Conservation (phyloP, 2,797 vertebrate species). For the Pangasius sanitwongsei region DNA sequence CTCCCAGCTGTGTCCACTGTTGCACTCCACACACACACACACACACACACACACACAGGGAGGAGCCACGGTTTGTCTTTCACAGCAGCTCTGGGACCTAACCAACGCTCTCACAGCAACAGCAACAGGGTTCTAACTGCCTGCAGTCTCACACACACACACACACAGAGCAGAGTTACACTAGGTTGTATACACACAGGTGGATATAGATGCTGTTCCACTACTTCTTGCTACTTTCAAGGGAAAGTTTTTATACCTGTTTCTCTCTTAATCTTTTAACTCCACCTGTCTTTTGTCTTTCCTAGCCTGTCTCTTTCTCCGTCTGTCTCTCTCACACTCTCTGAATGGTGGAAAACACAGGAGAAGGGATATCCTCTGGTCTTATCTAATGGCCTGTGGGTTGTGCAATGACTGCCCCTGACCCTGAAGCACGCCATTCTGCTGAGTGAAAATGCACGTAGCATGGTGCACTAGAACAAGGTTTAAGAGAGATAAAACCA, state of each 20-base stretch:
- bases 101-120: slow-evolving; percentile 38
- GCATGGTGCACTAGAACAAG: slow-evolving; percentile 51
- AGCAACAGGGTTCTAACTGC: slow-evolving; percentile 28
- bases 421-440: slow-evolving; percentile 51
- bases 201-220: slow-evolving; percentile 9
- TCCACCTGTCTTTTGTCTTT: neutral
- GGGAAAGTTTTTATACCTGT: neutral
- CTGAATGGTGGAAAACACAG: slow-evolving; percentile 24
- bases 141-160: slow-evolving; percentile 4
- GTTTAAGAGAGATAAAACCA: slow-evolving; percentile 55
- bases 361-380: slow-evolving; percentile 61
- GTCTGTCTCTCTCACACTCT: neutral
- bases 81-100: slow-evolving; percentile 52
- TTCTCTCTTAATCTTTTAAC: no score
- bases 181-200: neutral
- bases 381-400: slow-evolving; percentile 54
- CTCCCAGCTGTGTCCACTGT: slow-evolving; percentile 66
- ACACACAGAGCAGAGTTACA: neutral
- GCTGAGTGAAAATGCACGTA: slow-evolving; percentile 61
- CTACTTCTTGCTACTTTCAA: neutral
- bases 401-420: slow-evolving; percentile 50
- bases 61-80: slow-evolving; percentile 50
- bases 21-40: slow-evolving; percentile 29
- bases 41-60: slow-evolving; percentile 36
- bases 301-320: neutral